A percentile compares a stretch with the other conserved stretches of the same genome.
These are phyloP conservation scores for Aythya fuligula DNA, from an alignment of 2,797 vertebrate genomes.

Conservation along the genomic window DNA sequence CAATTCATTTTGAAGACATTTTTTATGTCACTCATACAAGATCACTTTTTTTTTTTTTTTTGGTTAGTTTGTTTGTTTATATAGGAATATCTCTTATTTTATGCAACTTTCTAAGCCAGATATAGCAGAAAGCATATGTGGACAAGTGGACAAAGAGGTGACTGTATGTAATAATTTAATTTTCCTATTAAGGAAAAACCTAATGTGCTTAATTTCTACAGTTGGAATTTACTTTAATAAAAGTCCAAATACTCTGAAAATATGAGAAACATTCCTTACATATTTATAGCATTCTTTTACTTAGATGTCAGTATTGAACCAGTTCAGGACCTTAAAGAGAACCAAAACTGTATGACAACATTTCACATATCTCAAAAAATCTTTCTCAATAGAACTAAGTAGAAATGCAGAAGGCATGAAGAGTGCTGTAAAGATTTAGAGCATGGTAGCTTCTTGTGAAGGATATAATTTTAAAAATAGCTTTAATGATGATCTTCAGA, in stretches of 20 bases:
- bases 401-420: not conserved
- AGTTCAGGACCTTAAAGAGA: not conserved
- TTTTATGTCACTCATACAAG: not conserved
- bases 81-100: not conserved
- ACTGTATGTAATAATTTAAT: not conserved
- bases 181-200: not conserved
- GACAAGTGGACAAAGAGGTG: not conserved
- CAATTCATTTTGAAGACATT: not conserved
- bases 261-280: not conserved
- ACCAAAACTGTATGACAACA: not conserved
- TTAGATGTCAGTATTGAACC: not conserved
- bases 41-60: not conserved
- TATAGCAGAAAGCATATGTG: not conserved
- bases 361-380: not conserved
- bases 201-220: not conserved
- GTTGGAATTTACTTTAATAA: not conserved
- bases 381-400: not conserved
- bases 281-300: not conserved
- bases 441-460: not conserved
- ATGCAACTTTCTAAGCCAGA: not conserved
- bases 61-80: not conserved
- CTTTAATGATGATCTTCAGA: conserved; percentile 14
- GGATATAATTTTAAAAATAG: not conserved
- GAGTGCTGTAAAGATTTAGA: not conserved
- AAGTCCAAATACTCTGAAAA: not conserved